phyloP scores from a whole-genome alignment of 1,140 invertebrate genomes.

The Trichonephila clavipes region DNA sequence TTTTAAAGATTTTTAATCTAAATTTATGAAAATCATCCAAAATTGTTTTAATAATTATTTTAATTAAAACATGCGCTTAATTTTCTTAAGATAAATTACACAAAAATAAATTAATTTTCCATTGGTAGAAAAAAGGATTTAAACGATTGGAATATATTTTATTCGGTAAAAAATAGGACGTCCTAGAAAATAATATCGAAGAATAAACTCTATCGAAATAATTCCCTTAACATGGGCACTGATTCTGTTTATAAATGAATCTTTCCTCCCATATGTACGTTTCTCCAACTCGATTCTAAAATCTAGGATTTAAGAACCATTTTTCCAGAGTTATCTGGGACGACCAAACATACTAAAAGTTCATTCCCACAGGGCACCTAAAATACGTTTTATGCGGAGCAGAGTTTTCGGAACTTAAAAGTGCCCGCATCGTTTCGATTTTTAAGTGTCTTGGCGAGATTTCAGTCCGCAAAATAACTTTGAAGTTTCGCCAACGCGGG shows the following conservation, averaged over 20 bases:
- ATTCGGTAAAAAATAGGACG: no score
- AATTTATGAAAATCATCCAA: no score
- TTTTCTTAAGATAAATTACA: no score
- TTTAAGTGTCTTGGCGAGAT: constrained; percentile 60
- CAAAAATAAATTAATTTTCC: no score
- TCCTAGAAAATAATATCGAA: not conserved
- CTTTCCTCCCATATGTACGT: not conserved
- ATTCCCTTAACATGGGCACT: not conserved
- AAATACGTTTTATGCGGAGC: constrained; percentile 21
- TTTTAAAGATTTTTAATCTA: no score
- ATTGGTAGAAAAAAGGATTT: no score
- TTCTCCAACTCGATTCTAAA: not conserved
- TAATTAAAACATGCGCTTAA: no score
- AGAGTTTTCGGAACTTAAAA: not conserved
- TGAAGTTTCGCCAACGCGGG: constrained; percentile 25
- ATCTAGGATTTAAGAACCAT: constrained; percentile 7
- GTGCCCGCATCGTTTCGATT: constrained; percentile 35
- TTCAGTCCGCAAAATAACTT: not conserved
- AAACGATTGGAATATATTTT: no score
- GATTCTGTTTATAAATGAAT: not conserved
- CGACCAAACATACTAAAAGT: constrained; percentile 30
- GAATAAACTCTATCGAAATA: not conserved
- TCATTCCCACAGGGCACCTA: constrained; percentile 20
- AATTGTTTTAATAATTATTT: no score
- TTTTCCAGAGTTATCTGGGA: constrained; percentile 30